Evolutionary conservation across 1,140 invertebrate species (phyloP), one percentile per base, ranked within the genome.

Genomic region (Diachasmimorpha longicaudata): DNA sequence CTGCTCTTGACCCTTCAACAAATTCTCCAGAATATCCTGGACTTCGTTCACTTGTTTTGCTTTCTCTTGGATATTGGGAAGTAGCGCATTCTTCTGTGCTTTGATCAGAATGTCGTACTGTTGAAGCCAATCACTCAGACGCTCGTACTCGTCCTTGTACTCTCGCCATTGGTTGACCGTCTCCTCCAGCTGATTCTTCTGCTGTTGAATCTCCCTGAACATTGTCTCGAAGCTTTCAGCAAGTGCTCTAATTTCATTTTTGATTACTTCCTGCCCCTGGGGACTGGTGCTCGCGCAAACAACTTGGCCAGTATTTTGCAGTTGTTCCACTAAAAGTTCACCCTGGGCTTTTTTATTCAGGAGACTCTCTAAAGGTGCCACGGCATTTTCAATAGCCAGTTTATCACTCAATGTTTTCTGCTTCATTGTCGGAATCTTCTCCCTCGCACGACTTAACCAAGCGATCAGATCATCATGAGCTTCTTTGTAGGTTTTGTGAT

Each of bases 131-230:
- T 97, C 96, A 74, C 95, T 96, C 9, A 97, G 87, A 73, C 94
- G 91, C 86, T 98, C 96, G 85, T 96, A 96, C 87, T 97, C 96
- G 82, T 97, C 96, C 86, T 97, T 97, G 85, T 96, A 97, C 74
- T 96, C 95, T 73, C 95, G 90, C 94, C 96, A 96, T 82, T 96
- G 94, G 46, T 92, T 91, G 70, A 97, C 93, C 11, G 94, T 96
- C 14, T 92, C 91, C 88, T 96, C 95, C 19, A 97, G 84, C 86
- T 95, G 93, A 76, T 94, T 93, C 82, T 97, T 96, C 86, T 97
- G 94, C 82, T 95, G 91, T 81, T 94, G 92, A 23, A 97, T 94
- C 82, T 97, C 96, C 87, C 93, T 93, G 84, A 97, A 97, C 0
- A 97, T 88, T 73, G 91, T 91, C 80, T 96, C 94, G 81, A 97